Base-by-base conservation (phyloP, 2,113 vertebrate genomes). In the Prionailurus bengalensis region DNA sequence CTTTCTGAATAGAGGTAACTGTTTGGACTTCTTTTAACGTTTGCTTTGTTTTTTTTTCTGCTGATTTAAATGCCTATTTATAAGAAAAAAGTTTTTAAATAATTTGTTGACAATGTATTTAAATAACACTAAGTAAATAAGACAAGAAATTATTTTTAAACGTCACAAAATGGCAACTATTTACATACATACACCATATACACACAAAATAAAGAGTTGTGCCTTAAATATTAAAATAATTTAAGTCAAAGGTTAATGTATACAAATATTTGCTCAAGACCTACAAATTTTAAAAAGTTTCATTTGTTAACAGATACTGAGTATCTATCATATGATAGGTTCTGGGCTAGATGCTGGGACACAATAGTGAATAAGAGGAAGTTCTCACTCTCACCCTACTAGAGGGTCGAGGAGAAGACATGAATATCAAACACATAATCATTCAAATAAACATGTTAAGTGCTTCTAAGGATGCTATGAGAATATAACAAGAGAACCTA, bases 11-110 rank as follows among this genome's bases (percentile, higher is more conserved):
- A 97, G 99, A 99, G 89, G 98, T 99, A 42, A 99, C 99, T 0
- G 99, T 99, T 98, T 99, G 99, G 15, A 99, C 99, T 89, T 99
- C 99, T 98, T 99, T 99, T 84, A 99, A 97, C 0, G 99, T 99
- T 97, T 99, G 99, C 81, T 99, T 99, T 0, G 99, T 99, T 98
- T 99, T 99, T 98, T 99, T 99, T 99, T 99, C 99, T 29, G 99
- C 99, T 21, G 99, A 99, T 97, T 99, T 99, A 97, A 99, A 99
- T 8, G 99, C 99, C 99, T 99, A 55, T 66, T 87, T 42, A 88
- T 81, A 48, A 66, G n/a, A 94, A 89, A 76, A 89, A 15, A 68
- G 15, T 73, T 97, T 90, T 82, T 42, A 83, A 93, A 81, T 36
- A 80, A 78, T 66, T 42, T 51, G 12, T 61, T 86, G 36, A 87